Percentiles rank a stretch among this genome's conserved stretches.
Conservation (phyloP, 2,113 vertebrate species). For the Pelvicachromis taeniatus region DNA sequence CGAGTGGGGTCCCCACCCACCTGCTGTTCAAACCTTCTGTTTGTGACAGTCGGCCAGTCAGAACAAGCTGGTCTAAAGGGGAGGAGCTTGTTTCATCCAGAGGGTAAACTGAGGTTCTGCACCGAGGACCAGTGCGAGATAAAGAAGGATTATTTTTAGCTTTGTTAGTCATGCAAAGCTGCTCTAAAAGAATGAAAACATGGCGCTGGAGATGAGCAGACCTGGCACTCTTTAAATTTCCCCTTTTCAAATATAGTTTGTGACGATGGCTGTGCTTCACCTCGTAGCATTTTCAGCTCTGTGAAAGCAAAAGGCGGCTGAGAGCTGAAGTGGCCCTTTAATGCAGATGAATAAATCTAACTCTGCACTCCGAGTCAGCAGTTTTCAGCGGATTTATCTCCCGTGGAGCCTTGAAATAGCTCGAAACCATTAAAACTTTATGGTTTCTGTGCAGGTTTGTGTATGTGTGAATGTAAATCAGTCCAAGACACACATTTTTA, state of each 20-base stretch:
- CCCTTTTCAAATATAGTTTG: not conserved
- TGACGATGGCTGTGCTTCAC: not conserved
- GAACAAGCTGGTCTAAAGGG: not conserved
- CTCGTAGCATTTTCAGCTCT: not conserved
- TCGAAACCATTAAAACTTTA: not conserved
- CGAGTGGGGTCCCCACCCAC: not conserved
- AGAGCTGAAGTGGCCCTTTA: not conserved
- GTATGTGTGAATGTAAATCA: not conserved
- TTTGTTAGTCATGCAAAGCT: not conserved
- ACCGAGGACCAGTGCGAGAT: fast-evolving
- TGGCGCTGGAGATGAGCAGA: not conserved
- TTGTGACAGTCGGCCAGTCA: not conserved
- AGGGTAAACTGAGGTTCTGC: not conserved
- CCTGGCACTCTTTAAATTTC: not conserved
- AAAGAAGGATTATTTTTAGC: not conserved
- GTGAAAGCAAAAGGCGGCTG: not conserved
- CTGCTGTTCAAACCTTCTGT: not conserved
- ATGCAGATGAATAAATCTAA: not conserved
- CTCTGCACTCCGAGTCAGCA: not conserved
- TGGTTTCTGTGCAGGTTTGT: not conserved
- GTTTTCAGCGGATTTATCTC: not conserved
- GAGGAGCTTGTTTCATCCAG: not conserved
- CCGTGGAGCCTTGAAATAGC: not conserved
- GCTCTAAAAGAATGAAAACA: not conserved
- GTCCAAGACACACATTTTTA: not conserved